Base-by-base conservation (phyloP, 2,888 invertebrate species). In the Cataglyphis albicans region DNA sequence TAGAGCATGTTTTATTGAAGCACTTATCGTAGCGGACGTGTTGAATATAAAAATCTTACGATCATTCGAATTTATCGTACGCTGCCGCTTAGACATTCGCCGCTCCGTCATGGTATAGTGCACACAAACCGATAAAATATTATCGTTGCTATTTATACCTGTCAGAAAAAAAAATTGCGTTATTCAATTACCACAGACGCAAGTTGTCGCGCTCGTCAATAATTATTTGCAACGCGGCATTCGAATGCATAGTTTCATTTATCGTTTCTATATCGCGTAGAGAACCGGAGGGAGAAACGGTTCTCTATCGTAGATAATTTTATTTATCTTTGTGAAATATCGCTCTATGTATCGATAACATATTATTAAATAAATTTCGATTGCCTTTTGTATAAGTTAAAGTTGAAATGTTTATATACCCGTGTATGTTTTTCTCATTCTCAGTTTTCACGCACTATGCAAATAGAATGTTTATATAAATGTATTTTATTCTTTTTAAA, bases 1-100 rank as follows among this genome's bases (percentile, higher is more conserved):
- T 91, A 91, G 91, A 92, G 85, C 88, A 88, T 85, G 84, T 91
- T 93, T 92, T 90, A 92, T 92, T 89, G 89, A 89, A 90, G 91
- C 90, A 88, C 89, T 91, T 91, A 90, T 90, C 89, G 87, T 75
- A 80, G 82, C 86, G 80, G 87, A 89, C 87, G 84, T 85, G 90
- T 89, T 67, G 89, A 86, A 84, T 75, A 86, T 88, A 88, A 90
- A 92, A 89, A 84, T 88, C 87, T 82, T 85, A 83, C 82, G 89
- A 86, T 84, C 85, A 72, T 81, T 86, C 87, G 84, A 86, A 87
- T 89, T 91, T 89, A 84, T 87, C 84, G 84, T 83, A 74, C 76
- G 67, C 68, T 70, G 41, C 35, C 63, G 41, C 70, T 78, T 41
- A 63, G 29, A 35, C 73, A 72, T 86, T 86, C 76, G 64, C 74